Base-by-base conservation (phyloP, 1,140 invertebrate species). In the Zaprionus tsacasi region DNA sequence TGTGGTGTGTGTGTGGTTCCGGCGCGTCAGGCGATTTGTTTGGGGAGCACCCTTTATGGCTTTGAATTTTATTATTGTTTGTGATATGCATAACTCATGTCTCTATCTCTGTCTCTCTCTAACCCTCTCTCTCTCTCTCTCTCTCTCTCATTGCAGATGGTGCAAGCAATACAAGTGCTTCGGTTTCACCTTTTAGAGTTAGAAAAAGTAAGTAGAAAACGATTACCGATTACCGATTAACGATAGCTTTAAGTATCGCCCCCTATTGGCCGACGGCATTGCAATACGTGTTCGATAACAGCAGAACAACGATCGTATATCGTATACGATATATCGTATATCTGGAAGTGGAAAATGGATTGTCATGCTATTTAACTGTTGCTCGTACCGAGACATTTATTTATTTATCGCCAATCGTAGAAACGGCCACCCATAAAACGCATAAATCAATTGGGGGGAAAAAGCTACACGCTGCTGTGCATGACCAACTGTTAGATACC, bases 131-230 rank as follows among this genome's bases (percentile, higher is more conserved):
- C 94, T 30, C 27, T 30, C 27, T 54, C 17, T 57, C 30, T 93
- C n/a, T 91, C 93, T 93, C 92, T 95, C 93, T 94, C 92, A 91
- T 97, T 97, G 81, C 96, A 99, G 99, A 99, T 99, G 99, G 98
- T 99, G 93, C 99, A 99, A 96, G 98, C 99, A 93, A 99, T 99
- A 95, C 99, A 99, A 96, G 99, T 99, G 91, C 96, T 99, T 94
- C 96, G 99, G 95, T 99, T 99, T 97, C 99, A 99, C 95, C 96
- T 99, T 93, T 96, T 99, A 95, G 99, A 99, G 95, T 96, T 99
- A 95, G 99, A 99, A 99, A 99, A 99, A 97, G 99, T 99, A 95
- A 98, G 96, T 94, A 92, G 56, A 56, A 52, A 17, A 33, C 43
- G 21, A 48, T 43, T 30, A 11, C 0, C 43, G 21, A 48, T 43